Base-by-base conservation (phyloP, 2,797 vertebrate genomes). In the Labroides dimidiatus region DNA sequence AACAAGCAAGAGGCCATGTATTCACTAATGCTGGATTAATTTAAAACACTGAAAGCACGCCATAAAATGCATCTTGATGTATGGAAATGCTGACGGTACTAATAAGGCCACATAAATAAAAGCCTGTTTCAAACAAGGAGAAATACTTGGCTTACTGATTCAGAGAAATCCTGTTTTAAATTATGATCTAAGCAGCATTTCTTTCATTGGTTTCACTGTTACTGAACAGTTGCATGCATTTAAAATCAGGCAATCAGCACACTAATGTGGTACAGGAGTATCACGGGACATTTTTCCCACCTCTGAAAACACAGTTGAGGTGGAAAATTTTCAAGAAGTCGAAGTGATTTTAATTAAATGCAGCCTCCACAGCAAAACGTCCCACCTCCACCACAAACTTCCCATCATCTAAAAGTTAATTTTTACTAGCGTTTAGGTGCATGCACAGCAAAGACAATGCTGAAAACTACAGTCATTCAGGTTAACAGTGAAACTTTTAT, bases 401-500 rank as follows among this genome's bases (percentile, higher is more conserved):
- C 42, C 48, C 55, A 30, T 69, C 65, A 73, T 0, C 1, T n/a
- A 16, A 5, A 48, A 23, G 44, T 55, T 43, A 42, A 61, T 72
- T 27, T 55, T 55, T 4, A n/a, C n/a, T 1, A 15, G 2, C 11
- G 15, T 13, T 63, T 48, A 49, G 14, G 41, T 60, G 58, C 19
- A 54, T 5, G 30, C 30, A 4, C 30, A 8, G 30, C 7, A 33
- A 33, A 5, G 30, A 33, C 30, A 6, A 64, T 58, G 44, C 41
- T 61, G 39, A 75, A 71, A 24, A 57, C 53, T 44, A 50, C 67
- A 69, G 54, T 58, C 77, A 87, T 84, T 84, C 72, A 59, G 37
- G 68, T 69, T 66, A 88, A 77, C 74, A 84, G 75, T 80, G 78
- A 21, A 65, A 64, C 72, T 76, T 74, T 80, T 71, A 82, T 84